Percentiles rank a stretch among this genome's conserved stretches.
These are phyloP conservation scores for Sabatieria punctata DNA, from an alignment of 2,888 invertebrate species.

Conservation along the genomic window DNA sequence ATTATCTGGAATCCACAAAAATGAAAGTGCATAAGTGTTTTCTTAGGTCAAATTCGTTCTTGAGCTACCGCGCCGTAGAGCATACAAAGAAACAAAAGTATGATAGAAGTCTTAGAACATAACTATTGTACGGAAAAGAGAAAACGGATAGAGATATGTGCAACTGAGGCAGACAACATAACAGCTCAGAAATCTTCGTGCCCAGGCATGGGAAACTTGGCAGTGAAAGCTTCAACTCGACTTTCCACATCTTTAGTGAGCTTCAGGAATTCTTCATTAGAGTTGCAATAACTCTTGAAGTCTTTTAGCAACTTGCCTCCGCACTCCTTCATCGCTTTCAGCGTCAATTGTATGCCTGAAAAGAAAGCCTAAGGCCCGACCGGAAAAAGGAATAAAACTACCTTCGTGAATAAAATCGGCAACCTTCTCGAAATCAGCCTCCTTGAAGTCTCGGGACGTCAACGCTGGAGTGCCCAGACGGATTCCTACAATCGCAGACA, in stretches of 20 bases:
- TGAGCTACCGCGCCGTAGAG: too few species aligned
- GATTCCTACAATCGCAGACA: constrained; percentile 48
- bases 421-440: constrained; percentile 63
- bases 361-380: background rate
- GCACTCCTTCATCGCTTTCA: constrained; percentile 16
- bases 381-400: constrained; percentile 19
- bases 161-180: background rate
- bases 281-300: constrained; percentile 17
- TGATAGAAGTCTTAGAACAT: background rate
- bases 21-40: too few species aligned
- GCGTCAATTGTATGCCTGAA: constrained; percentile 24
- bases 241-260: background rate
- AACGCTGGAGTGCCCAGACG: constrained; percentile 83
- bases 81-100: background rate
- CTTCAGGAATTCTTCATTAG: background rate
- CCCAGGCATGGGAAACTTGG: constrained; percentile 8
- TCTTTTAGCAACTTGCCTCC: constrained; percentile 29
- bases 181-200: constrained; percentile 4
- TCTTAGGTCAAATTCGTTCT: too few species aligned
- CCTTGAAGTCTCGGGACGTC: constrained; percentile 76
- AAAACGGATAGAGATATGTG: background rate
- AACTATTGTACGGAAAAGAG: background rate
- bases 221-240: constrained; percentile 4
- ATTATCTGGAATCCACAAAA: too few species aligned
- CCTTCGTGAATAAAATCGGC: constrained; percentile 67